Base-by-base conservation (phyloP, 1,140 invertebrate genomes). In the Zaprionus camerounensis region DNA sequence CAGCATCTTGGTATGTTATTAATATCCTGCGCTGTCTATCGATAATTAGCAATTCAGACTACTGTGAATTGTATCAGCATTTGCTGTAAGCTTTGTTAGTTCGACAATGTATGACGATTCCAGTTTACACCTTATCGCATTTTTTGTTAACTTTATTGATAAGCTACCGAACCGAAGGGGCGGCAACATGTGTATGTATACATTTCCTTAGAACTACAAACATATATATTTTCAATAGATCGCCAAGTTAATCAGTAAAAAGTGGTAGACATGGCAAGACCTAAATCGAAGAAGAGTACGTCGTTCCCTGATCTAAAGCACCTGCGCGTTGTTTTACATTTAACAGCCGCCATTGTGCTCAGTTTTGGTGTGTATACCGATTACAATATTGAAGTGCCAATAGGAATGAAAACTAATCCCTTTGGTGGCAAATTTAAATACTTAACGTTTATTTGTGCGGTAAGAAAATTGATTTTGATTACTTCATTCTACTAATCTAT, bases 381-480 rank as follows among this genome's bases (percentile, higher is more conserved):
- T 20, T 41, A 80, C n/a, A 69, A 71, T 67, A n/a, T 75, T 13
- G 56, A 80, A 28, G 34, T 85, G 72, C 85, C 85, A 26, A 46
- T 55, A 31, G 53, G 69, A 9, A 1, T 46, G 15, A 58, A 71
- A 17, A 55, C 51, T 2, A 66, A 81, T 58, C 85, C 85, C 5
- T 94, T 93, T 91, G 96, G 95, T 67, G 96, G 96, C 71, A 97
- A 97, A 93, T 95, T 97, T 64, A 97, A 97, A 93, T 98, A 96
- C 92, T 94, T 98, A 51, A 98, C 97, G 12, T 97, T 96, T 82
- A 95, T 96, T 94, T 94, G 97, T 94, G 96, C 95, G 93, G 97
- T 98, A 94, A 95, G 85, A 46, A 15, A 49, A 57, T 13, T 3
- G 46, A 9, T 17, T 7, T 22, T 20, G 7, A 46, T 7, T 20